These are phyloP conservation scores for Pogonognathellus flavescens DNA, from an alignment of 1,140 invertebrate genomes.

Conservation along the genomic window DNA sequence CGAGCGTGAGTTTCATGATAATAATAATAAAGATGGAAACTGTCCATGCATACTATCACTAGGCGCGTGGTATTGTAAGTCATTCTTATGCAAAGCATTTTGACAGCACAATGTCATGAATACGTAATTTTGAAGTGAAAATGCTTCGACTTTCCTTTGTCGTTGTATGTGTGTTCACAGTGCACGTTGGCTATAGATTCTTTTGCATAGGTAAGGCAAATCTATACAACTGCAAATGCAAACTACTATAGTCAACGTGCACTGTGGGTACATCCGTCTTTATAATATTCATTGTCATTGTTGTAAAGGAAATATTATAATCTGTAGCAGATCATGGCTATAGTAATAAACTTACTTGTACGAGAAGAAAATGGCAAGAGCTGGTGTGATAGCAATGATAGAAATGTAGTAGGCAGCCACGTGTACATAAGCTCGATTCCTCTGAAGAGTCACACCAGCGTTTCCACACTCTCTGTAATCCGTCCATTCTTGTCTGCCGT, in stretches of 20 bases:
- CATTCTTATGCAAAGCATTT: constrained; percentile 3
- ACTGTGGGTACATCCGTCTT: too few relatives aligned
- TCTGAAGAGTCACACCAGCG: constrained; percentile 65
- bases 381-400: constrained; percentile 70
- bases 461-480: constrained; percentile 70
- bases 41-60: not conserved
- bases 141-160: not conserved
- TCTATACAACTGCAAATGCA: too few relatives aligned
- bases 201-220: too few relatives aligned
- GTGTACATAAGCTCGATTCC: constrained; percentile 68
- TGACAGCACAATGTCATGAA: not conserved
- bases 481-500: constrained; percentile 69
- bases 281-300: not conserved
- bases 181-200: too few relatives aligned
- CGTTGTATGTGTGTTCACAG: not conserved
- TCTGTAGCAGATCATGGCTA: too few relatives aligned
- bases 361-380: constrained; percentile 70
- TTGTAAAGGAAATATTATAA: too few relatives aligned
- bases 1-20: too few relatives aligned
- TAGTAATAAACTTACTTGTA: constrained; percentile 70
- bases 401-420: constrained; percentile 70
- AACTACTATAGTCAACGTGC: too few relatives aligned
- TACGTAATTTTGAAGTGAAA: constrained; percentile 7
- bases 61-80: not conserved
- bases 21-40: too few relatives aligned